Conservation (phyloP, 2,888 invertebrate genomes). For the Entomobrya multifasciata region DNA sequence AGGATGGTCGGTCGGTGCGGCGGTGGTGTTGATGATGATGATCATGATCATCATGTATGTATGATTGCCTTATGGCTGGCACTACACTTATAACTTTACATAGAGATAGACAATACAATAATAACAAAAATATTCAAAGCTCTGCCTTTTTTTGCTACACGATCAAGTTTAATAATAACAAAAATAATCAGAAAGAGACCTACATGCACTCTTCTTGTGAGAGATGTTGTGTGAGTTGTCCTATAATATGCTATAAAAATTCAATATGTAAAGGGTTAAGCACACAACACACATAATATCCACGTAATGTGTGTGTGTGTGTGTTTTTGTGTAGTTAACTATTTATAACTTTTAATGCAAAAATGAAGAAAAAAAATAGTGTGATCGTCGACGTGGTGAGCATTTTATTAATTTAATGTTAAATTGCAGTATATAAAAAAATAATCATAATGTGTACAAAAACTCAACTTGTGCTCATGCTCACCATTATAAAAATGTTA, state of each 20-base stretch:
- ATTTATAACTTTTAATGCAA: neutral
- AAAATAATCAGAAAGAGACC: neutral
- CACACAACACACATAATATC: neutral
- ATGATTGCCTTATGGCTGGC: slow-evolving; percentile 1
- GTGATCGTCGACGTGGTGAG: neutral
- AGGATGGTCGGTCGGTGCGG: too few species aligned
- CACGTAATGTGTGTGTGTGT: neutral
- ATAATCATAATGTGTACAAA: neutral
- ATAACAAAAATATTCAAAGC: neutral
- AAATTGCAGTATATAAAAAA: neutral
- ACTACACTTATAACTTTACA: neutral
- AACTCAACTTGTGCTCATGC: neutral
- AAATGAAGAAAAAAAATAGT: neutral
- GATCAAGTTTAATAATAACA: slow-evolving; percentile 23
- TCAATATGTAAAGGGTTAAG: neutral
- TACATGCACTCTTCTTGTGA: slow-evolving; percentile 1
- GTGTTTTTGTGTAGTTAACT: neutral
- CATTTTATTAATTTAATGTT: neutral
- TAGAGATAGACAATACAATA: neutral
- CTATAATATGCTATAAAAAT: neutral
- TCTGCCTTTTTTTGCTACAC: neutral
- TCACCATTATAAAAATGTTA: neutral
- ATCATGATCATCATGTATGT: neutral
- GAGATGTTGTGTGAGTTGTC: neutral
- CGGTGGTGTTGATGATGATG: too few species aligned